Evolutionary conservation across 2,888 invertebrate genomes (phyloP).

Genomic region (Thelaira solivaga): DNA sequence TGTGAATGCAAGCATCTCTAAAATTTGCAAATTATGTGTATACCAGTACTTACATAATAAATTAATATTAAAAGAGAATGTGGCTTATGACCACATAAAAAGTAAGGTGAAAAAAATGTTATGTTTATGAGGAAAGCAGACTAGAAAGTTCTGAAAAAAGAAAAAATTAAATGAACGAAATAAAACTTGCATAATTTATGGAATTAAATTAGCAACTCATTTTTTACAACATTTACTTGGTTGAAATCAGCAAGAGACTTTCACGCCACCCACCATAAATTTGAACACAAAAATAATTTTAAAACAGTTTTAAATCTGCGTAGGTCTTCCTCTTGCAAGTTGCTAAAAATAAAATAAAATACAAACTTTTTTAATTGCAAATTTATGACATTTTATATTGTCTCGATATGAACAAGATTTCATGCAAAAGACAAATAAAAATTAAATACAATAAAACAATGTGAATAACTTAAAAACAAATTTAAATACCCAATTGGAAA

Average conservation of each 20-base stretch:
- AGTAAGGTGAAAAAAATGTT: not conserved
- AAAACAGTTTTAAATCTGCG: not conserved
- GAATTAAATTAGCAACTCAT: conserved; percentile 14
- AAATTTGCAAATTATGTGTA: not conserved
- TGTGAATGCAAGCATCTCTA: too few relatives aligned
- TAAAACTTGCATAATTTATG: conserved; percentile 20
- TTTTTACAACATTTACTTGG: not conserved
- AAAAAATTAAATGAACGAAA: not conserved
- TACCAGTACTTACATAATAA: conserved; percentile 53
- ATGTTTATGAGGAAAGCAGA: not conserved
- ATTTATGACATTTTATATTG: conserved; percentile 25
- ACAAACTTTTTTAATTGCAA: conserved; percentile 16
- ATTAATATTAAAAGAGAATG: conserved; percentile 45
- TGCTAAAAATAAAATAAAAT: conserved; percentile 12
- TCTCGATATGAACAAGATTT: not conserved
- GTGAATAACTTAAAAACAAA: too few relatives aligned
- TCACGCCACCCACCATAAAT: conserved; percentile 32
- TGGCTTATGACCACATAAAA: conserved; percentile 39
- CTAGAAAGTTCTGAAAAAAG: not conserved
- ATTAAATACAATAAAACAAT: not conserved
- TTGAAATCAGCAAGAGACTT: conserved; percentile 25
- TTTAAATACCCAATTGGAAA: too few relatives aligned
- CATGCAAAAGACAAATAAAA: not conserved
- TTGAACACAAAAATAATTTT: not conserved
- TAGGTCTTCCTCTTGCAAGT: not conserved